Conservation (phyloP, 2,797 vertebrate species). For the Tragopan temminckii region DNA sequence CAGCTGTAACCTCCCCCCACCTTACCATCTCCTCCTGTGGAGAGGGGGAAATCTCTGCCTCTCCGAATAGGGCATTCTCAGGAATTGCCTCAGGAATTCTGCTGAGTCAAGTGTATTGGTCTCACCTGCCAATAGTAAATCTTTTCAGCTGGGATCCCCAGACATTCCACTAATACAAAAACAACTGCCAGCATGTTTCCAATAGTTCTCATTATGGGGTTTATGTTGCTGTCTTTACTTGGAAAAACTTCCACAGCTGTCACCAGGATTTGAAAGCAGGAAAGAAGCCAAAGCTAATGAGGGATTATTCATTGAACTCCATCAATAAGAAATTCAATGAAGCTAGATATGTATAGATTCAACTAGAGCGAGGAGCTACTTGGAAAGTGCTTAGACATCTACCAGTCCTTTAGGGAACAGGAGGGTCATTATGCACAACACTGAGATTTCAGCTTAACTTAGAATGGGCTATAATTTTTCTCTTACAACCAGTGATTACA, state of each 20-base stretch:
- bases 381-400: neutral
- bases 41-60: neutral
- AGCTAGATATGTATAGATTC: neutral
- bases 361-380: neutral
- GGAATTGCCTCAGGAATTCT: fast-evolving
- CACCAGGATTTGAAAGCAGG: neutral
- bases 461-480: neutral
- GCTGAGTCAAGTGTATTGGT: neutral
- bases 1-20: neutral
- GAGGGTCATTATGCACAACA: neutral
- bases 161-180: neutral
- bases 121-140: neutral
- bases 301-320: neutral
- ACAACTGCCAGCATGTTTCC: neutral
- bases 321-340: neutral
- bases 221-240: neutral
- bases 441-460: neutral
- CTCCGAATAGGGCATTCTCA: fast-evolving
- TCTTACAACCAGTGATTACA: neutral
- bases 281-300: neutral
- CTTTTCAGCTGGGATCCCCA: neutral
- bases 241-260: neutral
- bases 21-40: fast-evolving
- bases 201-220: too few relatives aligned
- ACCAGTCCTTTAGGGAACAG: neutral